Evolutionary conservation across 2,888 invertebrate species (phyloP), one percentile per base, ranked within the genome.

Genomic region (Beris chalybata): DNA sequence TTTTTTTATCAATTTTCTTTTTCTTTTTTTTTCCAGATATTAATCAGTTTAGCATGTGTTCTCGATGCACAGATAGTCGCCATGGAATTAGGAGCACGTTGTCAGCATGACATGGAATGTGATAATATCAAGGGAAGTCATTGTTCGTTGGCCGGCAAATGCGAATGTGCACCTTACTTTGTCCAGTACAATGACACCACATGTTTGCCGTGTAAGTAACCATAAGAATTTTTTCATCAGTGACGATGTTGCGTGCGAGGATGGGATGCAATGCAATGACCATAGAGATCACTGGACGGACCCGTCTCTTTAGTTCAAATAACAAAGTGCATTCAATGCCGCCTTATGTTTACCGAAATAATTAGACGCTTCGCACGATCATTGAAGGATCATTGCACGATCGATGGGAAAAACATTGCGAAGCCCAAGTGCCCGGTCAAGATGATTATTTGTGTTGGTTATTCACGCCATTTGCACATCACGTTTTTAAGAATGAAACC

Each of bases 131-230:
- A 79, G 75, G 80, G 79, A 71, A 80, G 80, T 73, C 75, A 76
- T 71, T 81, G 81, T 73, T 79, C 80, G 45, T 75, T 79, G 67
- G 73, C 73, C 75, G 92, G 92, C 72, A 84, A 86, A 71, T 94
- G 94, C 82, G 85, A 87, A 67, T 94, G 94, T 80, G 88, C 89
- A 78, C 89, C 92, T 43, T 93, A 91, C 81, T 92, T 86, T 80
- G 92, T 93, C 44, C 86, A 85, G 77, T 87, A 88, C 78, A 91
- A 94, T 81, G 85, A 85, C 74, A 88, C 90, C 68, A 86, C 86
- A 70, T 94, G 94, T 82, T 83, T 93, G 74, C 91, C 91, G 84
- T 92, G 93, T 94, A 84, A 89, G 88, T 86, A 76, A 7, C 38
- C 7, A 38, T 38, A 38, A 38, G 9, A 38, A n/a, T n/a, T 38